Conservation (phyloP, 1,140 invertebrate species). For the Chionoecetes opilio region DNA sequence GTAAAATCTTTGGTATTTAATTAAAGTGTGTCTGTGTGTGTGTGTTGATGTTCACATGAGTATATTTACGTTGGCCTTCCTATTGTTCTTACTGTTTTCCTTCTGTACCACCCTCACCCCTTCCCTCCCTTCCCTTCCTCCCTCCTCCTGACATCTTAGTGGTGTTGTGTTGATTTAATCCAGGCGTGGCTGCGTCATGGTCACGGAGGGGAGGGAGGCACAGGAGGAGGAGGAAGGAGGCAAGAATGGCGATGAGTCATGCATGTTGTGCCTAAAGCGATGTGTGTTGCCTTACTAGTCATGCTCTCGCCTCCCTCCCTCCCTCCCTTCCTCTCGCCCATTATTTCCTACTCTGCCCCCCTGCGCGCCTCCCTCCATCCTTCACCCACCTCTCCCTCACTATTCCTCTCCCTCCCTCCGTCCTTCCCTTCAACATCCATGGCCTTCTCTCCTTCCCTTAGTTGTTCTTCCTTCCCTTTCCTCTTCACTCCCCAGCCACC, state of each 20-base stretch:
- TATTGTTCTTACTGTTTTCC: not conserved
- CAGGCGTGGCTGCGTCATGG: not conserved
- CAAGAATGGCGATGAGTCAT: not conserved
- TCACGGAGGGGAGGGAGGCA: not conserved
- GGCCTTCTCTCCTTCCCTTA: not conserved
- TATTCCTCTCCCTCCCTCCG: not conserved
- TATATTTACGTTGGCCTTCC: not conserved
- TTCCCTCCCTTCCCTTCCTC: not conserved
- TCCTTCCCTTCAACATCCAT: not conserved
- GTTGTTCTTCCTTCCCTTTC: not conserved
- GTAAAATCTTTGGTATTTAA: not conserved
- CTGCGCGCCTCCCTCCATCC: not conserved
- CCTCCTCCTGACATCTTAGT: not conserved
- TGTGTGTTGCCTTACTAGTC: not conserved
- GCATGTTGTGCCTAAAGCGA: not conserved
- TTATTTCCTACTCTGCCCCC: not conserved
- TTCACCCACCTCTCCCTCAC: not conserved
- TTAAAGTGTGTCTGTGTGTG: not conserved
- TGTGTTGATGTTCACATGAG: not conserved
- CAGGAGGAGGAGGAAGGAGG: not conserved
- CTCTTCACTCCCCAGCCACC: not conserved
- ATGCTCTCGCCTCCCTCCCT: not conserved
- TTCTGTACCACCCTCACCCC: not conserved
- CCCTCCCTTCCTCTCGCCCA: not conserved
- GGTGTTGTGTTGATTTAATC: not conserved